phyloP scores from a whole-genome alignment of 2,888 invertebrate genomes.

The Drosophila parthenogenetica region DNA sequence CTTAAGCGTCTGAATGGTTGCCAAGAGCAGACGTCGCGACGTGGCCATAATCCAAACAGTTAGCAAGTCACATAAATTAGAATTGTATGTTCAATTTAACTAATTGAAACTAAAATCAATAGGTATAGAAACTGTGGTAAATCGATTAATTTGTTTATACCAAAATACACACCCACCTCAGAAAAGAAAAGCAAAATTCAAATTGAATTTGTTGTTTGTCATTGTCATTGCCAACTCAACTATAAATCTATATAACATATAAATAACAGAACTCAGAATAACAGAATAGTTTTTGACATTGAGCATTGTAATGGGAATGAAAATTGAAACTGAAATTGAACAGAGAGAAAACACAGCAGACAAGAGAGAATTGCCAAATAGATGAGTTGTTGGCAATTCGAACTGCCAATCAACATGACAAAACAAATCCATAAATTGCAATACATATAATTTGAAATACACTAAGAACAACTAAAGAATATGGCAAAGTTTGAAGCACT shows the following conservation, averaged over 20 bases:
- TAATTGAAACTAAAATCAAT: slow-evolving; percentile 38
- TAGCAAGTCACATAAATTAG: slow-evolving; percentile 22
- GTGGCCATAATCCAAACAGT: slow-evolving; percentile 9
- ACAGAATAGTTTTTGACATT: slow-evolving; percentile 45
- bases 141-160: slow-evolving; percentile 60
- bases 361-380: slow-evolving; percentile 40
- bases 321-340: slow-evolving; percentile 44
- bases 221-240: slow-evolving; percentile 35
- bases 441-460: slow-evolving; percentile 47
- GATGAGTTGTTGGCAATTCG: slow-evolving; percentile 67
- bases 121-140: slow-evolving; percentile 18
- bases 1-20: slow-evolving; percentile 52
- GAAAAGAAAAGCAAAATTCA: slow-evolving; percentile 12
- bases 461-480: slow-evolving; percentile 4
- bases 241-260: slow-evolving; percentile 6
- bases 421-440: slow-evolving; percentile 76
- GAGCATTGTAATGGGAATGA: slow-evolving; percentile 24
- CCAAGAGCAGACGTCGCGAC: slow-evolving; percentile 15
- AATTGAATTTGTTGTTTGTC: slow-evolving; percentile 20
- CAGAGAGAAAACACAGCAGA: slow-evolving; percentile 8
- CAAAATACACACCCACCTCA: slow-evolving; percentile 9
- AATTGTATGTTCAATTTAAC: slow-evolving; percentile 35
- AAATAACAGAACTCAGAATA: slow-evolving; percentile 12
- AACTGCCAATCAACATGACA: slow-evolving; percentile 77
- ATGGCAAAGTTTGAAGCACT: not conserved